A percentile compares a stretch with the other conserved stretches of the same genome.
These are phyloP conservation scores for Pelodiscus sinensis DNA, from an alignment of 2,113 vertebrate species.

Conservation along the genomic window DNA sequence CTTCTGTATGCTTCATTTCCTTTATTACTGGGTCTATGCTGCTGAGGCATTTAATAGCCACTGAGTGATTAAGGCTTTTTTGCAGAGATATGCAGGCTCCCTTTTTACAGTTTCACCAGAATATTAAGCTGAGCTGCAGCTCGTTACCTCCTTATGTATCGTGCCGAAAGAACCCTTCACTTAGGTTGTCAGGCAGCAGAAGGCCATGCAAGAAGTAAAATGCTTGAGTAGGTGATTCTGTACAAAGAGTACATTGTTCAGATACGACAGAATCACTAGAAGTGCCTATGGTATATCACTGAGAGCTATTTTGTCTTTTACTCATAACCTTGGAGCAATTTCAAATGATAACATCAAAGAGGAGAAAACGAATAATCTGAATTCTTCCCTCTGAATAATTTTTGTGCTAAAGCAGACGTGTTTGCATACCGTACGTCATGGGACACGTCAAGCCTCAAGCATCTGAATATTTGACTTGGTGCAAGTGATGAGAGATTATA, in stretches of 20 bases:
- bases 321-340: not conserved
- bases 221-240: not conserved
- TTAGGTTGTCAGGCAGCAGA: constrained; percentile 6
- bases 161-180: constrained; percentile 20
- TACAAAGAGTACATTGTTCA: not conserved
- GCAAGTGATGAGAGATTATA: not conserved
- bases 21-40: constrained; percentile 19
- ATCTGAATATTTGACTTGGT: not conserved
- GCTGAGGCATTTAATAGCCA: constrained; percentile 21
- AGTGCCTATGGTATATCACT: not conserved
- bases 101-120: constrained; percentile 22
- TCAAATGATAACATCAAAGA: not conserved
- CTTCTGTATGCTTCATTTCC: constrained; percentile 33
- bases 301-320: not conserved
- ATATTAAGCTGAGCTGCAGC: not conserved
- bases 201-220: not conserved
- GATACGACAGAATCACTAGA: not conserved
- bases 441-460: not conserved
- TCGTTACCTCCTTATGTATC: constrained; percentile 19
- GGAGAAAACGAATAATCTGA: not conserved
- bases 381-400: not conserved
- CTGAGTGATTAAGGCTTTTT: not conserved
- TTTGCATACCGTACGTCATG: not conserved
- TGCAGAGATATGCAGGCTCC: constrained; percentile 11
- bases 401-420: not conserved